Conservation (phyloP, 2,888 invertebrate genomes). For the Mechanitis mazaeus region DNA sequence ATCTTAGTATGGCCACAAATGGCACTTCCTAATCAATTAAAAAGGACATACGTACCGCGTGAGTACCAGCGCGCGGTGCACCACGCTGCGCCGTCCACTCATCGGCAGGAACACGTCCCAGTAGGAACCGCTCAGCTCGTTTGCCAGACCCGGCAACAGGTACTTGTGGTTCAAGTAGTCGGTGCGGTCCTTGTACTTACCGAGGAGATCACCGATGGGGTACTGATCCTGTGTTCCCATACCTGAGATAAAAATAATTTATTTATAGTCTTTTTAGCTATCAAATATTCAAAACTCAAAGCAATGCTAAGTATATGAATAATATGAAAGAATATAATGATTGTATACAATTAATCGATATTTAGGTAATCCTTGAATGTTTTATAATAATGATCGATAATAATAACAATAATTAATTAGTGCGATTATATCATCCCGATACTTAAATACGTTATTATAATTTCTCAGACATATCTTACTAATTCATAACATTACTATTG, state of each 20-base stretch:
- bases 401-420: no score
- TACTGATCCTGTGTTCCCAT: constrained; percentile 93
- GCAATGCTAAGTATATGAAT: no score
- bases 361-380: no score
- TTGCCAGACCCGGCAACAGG: constrained; percentile 80
- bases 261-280: no score
- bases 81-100: constrained; percentile 85
- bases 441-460: no score
- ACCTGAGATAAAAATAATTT: constrained; percentile 53
- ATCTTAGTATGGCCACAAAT: no score
- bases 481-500: constrained; percentile 1
- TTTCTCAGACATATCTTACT: no score
- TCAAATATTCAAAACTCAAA: no score
- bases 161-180: constrained; percentile 81
- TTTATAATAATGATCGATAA: no score
- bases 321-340: no score
- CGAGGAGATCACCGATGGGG: constrained; percentile 91
- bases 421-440: no score
- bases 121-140: constrained; percentile 84
- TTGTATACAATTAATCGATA: no score
- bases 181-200: constrained; percentile 86
- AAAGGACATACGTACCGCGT: constrained; percentile 74
- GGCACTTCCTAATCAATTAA: neutral
- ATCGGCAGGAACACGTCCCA: constrained; percentile 92
- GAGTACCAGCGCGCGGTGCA: constrained; percentile 87